Evolutionary conservation across 1,140 invertebrate genomes (phyloP), one percentile per base, ranked within the genome.

Genomic region (Protaetia brevitarsis): DNA sequence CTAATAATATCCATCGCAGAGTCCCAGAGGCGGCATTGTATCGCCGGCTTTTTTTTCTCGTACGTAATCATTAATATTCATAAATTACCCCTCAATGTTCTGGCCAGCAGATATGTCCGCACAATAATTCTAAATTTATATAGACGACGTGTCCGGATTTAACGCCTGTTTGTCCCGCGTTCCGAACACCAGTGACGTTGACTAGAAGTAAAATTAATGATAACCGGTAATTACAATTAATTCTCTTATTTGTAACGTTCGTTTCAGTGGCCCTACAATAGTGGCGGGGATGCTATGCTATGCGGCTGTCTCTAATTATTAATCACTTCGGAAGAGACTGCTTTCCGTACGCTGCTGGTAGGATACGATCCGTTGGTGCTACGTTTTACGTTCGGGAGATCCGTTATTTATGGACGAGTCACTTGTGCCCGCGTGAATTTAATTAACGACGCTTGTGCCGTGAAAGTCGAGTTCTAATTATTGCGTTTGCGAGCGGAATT

Each of bases 191-290:
- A 45, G 13, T n/a, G n/a, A n/a, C 37, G n/a, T 41, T 13, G 36
- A 41, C 8, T 45, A 45, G 37, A 45, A 45, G 37, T 45, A 19
- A 45, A 45, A 45, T 45, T 45, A 45, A 45, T 45, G 37, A 45
- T 45, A 45, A 45, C 37, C 16, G 23, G 37, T 45, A 45, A 45
- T 45, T 45, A 45, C 37, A 45, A 45, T 45, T 45, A 45, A 45
- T 45, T 45, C 37, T 45, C 37, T 19, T 45, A 45, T 45, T 45
- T 45, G 37, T 45, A 45, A n/a, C n/a, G n/a, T n/a, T n/a, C n/a
- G n/a, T n/a, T n/a, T n/a, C n/a, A n/a, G n/a, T n/a, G n/a, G n/a
- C n/a, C n/a, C n/a, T n/a, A n/a, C n/a, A n/a, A n/a, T n/a, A n/a
- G n/a, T n/a, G n/a, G n/a, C n/a, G n/a, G n/a, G n/a, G n/a, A n/a